Percentiles rank a stretch among this genome's conserved stretches.
Evolutionary conservation across 2,797 vertebrate genomes (phyloP).

Genomic region (Lepus townsendii): DNA sequence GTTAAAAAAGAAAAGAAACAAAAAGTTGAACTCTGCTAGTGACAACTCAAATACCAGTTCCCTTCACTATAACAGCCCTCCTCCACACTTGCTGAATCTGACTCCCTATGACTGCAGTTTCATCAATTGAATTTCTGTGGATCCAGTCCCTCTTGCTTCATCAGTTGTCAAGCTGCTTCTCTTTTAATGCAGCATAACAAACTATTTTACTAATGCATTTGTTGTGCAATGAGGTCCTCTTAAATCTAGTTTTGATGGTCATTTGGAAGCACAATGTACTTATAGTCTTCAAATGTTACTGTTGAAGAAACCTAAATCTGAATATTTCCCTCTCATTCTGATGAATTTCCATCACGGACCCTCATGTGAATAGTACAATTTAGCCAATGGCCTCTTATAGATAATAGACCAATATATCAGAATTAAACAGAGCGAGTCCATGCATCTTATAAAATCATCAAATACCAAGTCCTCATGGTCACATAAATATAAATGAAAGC

Average conservation of each 20-base stretch:
- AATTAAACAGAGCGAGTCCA: slow-evolving; percentile 84
- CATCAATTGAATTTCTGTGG: background rate
- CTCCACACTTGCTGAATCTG: background rate
- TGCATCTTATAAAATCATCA: slow-evolving; percentile 87
- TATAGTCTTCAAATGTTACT: slow-evolving; percentile 60
- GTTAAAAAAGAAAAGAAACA: background rate
- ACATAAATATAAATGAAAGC: slow-evolving; percentile 88
- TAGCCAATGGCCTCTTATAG: slow-evolving; percentile 86
- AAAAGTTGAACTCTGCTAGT: slow-evolving; percentile 14
- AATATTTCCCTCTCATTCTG: slow-evolving; percentile 82
- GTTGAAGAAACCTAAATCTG: slow-evolving; percentile 80
- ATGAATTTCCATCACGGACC: slow-evolving; percentile 83
- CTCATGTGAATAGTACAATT: slow-evolving; percentile 79
- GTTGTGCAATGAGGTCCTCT: slow-evolving; percentile 73
- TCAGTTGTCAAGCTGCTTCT: slow-evolving; percentile 62
- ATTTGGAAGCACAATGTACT: slow-evolving; percentile 71
- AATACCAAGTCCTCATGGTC: slow-evolving; percentile 84
- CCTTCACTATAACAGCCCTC: background rate
- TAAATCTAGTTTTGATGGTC: slow-evolving; percentile 72
- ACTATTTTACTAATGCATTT: slow-evolving; percentile 79
- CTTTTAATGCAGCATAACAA: slow-evolving; percentile 74
- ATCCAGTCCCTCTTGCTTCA: background rate
- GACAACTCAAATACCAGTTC: background rate
- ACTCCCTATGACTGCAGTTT: background rate
- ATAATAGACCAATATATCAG: slow-evolving; percentile 87